These are phyloP conservation scores for Hepsetus odoe DNA, from an alignment of 2,113 vertebrate species.

Conservation along the genomic window DNA sequence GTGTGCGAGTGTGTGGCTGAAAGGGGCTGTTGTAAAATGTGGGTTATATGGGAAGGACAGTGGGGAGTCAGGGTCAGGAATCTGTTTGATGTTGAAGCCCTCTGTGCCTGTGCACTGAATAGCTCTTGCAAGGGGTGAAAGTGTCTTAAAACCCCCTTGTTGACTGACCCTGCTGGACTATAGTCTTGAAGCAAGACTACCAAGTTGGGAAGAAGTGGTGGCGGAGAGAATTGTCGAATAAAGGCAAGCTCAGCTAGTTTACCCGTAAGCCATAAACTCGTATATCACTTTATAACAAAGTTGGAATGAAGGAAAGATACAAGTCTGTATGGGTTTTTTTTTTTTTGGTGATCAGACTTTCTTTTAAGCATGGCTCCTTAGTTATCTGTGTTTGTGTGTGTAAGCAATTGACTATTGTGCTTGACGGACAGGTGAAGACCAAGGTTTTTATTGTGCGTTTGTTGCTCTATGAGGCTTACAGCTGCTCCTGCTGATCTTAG, in stretches of 20 bases:
- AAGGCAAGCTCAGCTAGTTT: not conserved
- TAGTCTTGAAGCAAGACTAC: not conserved
- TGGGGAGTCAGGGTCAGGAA: slow-evolving; percentile 65
- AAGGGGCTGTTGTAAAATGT: slow-evolving; percentile 65
- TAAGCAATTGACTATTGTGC: slow-evolving; percentile 27
- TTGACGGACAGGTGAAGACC: slow-evolving; percentile 42
- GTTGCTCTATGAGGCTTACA: slow-evolving; percentile 31
- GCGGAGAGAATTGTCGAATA: not conserved
- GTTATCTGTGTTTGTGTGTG: not conserved
- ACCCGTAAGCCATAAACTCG: not conserved
- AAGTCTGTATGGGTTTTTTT: not conserved
- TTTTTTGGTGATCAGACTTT: not conserved
- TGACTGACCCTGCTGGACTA: not conserved
- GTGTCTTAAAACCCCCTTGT: not conserved
- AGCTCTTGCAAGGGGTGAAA: not conserved
- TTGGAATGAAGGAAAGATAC: not conserved
- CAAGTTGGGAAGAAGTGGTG: not conserved
- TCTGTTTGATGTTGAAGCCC: slow-evolving; percentile 66
- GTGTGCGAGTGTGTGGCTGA: slow-evolving; percentile 52
- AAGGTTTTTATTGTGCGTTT: slow-evolving; percentile 38
- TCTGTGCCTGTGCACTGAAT: slow-evolving; percentile 34
- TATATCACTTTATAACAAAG: not conserved
- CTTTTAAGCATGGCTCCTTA: not conserved
- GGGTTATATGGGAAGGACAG: slow-evolving; percentile 65
- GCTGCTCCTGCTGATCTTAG: slow-evolving; percentile 37